A percentile compares a stretch with the other conserved stretches of the same genome.
Evolutionary conservation across 1,140 invertebrate species (phyloP).

Genomic region (Aphelenchoides besseyi): DNA sequence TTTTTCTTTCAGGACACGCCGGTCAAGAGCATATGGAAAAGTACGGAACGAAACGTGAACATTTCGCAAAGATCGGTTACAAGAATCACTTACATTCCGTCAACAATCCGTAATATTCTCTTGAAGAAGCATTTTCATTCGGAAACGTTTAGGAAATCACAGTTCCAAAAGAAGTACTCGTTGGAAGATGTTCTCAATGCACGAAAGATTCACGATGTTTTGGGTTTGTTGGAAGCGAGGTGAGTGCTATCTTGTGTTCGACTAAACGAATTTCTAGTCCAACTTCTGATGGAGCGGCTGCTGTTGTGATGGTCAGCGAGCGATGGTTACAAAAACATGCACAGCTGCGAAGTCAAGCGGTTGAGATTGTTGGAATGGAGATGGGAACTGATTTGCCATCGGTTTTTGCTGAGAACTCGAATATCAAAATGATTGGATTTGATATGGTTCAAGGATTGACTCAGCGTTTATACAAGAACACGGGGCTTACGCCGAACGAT

Average conservation of each 20-base stretch:
- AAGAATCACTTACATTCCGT: slow-evolving; percentile 95
- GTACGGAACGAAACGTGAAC: slow-evolving; percentile 81
- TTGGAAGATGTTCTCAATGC: slow-evolving; percentile 83
- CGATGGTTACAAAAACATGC: slow-evolving; percentile 77
- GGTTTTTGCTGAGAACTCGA: slow-evolving; percentile 78
- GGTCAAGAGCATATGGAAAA: slow-evolving; percentile 93
- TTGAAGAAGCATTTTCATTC: neutral
- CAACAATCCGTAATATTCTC: slow-evolving; percentile 74
- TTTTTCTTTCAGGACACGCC: slow-evolving; percentile 85
- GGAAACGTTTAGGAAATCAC: slow-evolving; percentile 72
- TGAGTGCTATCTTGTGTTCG: slow-evolving; percentile 28
- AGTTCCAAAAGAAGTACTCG: slow-evolving; percentile 83
- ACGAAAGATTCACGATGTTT: slow-evolving; percentile 77
- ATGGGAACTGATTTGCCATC: slow-evolving; percentile 75
- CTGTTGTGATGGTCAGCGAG: slow-evolving; percentile 83
- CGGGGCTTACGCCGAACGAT: slow-evolving; percentile 65
- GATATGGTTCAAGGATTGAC: slow-evolving; percentile 89
- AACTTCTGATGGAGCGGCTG: slow-evolving; percentile 90
- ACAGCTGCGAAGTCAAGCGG: slow-evolving; percentile 76
- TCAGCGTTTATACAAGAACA: slow-evolving; percentile 75
- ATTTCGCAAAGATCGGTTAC: slow-evolving; percentile 91
- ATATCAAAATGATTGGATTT: slow-evolving; percentile 88
- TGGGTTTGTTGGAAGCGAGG: slow-evolving; percentile 95
- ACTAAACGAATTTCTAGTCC: slow-evolving; percentile 66
- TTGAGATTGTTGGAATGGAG: slow-evolving; percentile 66